Conservation (phyloP, 1,140 invertebrate species). For the Ridgeia piscesae region DNA sequence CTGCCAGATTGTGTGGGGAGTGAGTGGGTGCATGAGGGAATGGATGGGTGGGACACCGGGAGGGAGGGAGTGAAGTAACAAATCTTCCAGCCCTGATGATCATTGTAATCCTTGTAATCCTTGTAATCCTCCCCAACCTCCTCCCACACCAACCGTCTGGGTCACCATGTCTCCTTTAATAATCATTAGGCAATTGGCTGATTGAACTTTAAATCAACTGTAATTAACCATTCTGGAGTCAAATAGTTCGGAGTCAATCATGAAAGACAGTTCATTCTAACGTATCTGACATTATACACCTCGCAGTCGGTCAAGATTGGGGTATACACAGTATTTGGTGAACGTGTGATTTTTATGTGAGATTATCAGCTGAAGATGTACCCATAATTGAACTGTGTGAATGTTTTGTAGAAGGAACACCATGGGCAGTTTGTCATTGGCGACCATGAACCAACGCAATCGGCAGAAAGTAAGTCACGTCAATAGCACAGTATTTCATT, state of each 20-base stretch:
- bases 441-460: background rate
- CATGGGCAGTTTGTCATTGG: slow-evolving; percentile 18
- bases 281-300: background rate
- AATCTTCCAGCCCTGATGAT: too few species aligned
- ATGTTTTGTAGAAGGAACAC: slow-evolving; percentile 20
- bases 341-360: background rate
- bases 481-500: background rate
- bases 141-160: too few species aligned
- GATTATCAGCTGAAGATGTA: background rate
- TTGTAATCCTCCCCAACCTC: too few species aligned
- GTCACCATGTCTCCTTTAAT: too few species aligned
- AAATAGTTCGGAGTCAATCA: background rate
- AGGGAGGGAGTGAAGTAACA: too few species aligned
- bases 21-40: too few species aligned
- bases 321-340: background rate
- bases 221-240: background rate
- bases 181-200: too few species aligned
- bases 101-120: too few species aligned
- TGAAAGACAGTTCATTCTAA: background rate
- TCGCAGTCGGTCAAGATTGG: background rate
- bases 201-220: background rate
- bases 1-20: too few species aligned
- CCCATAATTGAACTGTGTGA: background rate
- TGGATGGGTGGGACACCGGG: too few species aligned
- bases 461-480: background rate